Evolutionary conservation across 2,797 vertebrate genomes (phyloP), one percentile per base, ranked within the genome.

Genomic region (Podarcis lilfordi): DNA sequence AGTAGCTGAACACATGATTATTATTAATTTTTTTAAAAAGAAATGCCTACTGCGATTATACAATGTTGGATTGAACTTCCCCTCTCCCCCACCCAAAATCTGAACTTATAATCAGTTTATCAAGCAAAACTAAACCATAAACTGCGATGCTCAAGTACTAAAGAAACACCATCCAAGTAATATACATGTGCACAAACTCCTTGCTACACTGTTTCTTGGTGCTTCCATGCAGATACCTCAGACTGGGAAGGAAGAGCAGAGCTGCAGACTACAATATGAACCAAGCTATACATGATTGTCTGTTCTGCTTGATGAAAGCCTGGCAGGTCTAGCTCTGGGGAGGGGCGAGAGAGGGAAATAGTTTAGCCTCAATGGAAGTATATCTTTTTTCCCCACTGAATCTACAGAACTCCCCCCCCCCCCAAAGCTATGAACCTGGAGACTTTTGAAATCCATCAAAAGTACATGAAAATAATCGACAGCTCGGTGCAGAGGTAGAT

Each of bases 1-100:
- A 91, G 32, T 13, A 76, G 88, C 83, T 68, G 40, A 77, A 83
- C 86, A 93, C 15, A 85, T 55, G 89, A 87, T 50, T 45, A 86
- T 81, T 23, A 84, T 10, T 74, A 80, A 81, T 90, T 71, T 77
- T 86, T 5, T 68, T n/a, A 27, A 74, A 84, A 87, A 29, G 74
- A 85, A 87, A 72, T 27, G 25, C 40, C 8, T 43, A 15, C 45
- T 86, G 61, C 64, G 35, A 61, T 78, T 86, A 77, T 29, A 79
- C 2, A 27, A 43, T 68, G 82, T 59, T 61, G 21, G 43, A 32
- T 76, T 85, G 78, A 25, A 45, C 71, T 35, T 59, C 19, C 59
- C 40, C 27, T 45, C 3, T 4, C 50, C 50, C 50, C 50, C 50
- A 32, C 50, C 1, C 59, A 74, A 68, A 83, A 69, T 69, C 66